phyloP scores from a whole-genome alignment of 2,888 invertebrate genomes.

The Tinea semifulvella region DNA sequence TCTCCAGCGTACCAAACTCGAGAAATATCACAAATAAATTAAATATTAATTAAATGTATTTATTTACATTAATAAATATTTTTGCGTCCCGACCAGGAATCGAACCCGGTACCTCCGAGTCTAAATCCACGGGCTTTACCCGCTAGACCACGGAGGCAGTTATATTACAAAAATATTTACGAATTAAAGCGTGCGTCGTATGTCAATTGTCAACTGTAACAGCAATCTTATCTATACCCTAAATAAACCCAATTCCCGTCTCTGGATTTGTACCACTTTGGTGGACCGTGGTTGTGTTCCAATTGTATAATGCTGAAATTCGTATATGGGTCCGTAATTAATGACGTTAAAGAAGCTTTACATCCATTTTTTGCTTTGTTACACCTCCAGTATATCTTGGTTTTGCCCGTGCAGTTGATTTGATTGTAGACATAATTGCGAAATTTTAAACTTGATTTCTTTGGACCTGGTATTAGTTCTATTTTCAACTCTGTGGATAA shows the following conservation, averaged over 20 bases:
- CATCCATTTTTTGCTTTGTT: neutral
- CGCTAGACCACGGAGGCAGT: no score
- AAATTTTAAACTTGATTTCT: neutral
- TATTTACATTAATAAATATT: no score
- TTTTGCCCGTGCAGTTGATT: conserved; percentile 1
- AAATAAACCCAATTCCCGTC: neutral
- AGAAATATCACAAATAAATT: no score
- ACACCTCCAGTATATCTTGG: conserved; percentile 25
- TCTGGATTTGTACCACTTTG: neutral
- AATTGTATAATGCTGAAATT: neutral
- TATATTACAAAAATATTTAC: neutral
- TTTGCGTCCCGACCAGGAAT: no score
- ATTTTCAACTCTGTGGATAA: neutral
- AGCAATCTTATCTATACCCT: no score
- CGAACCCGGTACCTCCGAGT: no score
- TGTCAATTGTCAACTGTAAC: no score
- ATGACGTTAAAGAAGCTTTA: neutral
- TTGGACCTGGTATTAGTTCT: neutral
- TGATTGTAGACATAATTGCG: neutral
- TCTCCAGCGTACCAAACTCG: no score
- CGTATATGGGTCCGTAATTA: neutral
- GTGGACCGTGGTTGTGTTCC: conserved; percentile 3
- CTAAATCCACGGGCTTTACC: no score
- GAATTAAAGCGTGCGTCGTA: neutral
- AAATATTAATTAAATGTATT: no score